Base-by-base conservation (phyloP, 1,140 invertebrate species). In the Mactra quadrangularis region DNA sequence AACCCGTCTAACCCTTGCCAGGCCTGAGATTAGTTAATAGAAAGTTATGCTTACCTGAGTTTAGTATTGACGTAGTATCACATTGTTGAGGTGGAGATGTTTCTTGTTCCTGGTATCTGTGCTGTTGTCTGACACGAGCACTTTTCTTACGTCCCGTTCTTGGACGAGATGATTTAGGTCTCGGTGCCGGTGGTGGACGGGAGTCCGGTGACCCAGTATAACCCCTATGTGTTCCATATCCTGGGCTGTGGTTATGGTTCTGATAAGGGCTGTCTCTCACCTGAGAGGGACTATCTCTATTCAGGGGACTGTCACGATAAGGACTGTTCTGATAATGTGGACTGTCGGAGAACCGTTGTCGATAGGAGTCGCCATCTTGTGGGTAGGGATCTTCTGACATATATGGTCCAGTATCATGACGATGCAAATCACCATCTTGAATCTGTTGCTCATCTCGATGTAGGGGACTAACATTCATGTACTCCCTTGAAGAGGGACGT, bases 1-100 rank as follows among this genome's bases (percentile, higher is more conserved):
- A n/a, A n/a, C n/a, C n/a, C n/a, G n/a, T n/a, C n/a, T n/a, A n/a
- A n/a, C n/a, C n/a, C n/a, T n/a, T n/a, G n/a, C n/a, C n/a, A n/a
- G n/a, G n/a, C n/a, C n/a, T n/a, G n/a, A n/a, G n/a, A n/a, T n/a
- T n/a, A n/a, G n/a, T n/a, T n/a, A n/a, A n/a, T n/a, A n/a, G n/a
- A n/a, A n/a, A n/a, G 38, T 41, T 7, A 41, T 41, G 1, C 31
- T 13, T 79, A 79, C 76, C 76, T 53, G 76, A 50, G 31, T 79
- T 79, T 9, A 79, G 52, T 45, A 79, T 79, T 2, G 62, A 70
- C 0, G 76, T 45, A n/a, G 59, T 68, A n/a, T 79, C 76, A 70
- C 76, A 79, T 52, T 79, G 76, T 33, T 79, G 76, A 0, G 76
- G 76, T 27, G 64, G 64, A 15, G 76, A 79, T 1, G 76, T 79